Evolutionary conservation across 2,797 vertebrate genomes (phyloP), one percentile per base, ranked within the genome.

Genomic region (Phrynocephalus vlangalii): DNA sequence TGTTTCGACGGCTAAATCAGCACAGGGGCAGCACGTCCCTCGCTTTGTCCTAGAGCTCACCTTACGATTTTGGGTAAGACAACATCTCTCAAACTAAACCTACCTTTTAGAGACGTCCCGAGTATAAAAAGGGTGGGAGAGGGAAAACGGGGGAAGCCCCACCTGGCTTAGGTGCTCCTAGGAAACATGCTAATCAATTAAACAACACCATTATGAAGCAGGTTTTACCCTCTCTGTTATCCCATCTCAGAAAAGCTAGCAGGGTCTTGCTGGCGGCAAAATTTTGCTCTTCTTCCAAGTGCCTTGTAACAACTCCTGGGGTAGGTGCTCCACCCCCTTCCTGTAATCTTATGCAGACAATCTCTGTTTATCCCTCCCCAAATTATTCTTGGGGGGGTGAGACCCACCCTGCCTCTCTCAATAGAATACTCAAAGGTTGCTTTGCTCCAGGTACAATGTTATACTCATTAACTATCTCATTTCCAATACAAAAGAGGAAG

Each of bases 401-500:
- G 18, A 63, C 22, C 76, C 76, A 48, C 20, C n/a, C 38, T 75
- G 60, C 33, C 76, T 73, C 9, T 73, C 28, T 79, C 77, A 88
- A 79, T 72, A 83, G 86, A 56, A 28, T 50, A 33, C 30, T 13
- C 33, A 73, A 82, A 26, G 60, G n/a, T 26, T 70, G 18, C 44
- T 52, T 71, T 50, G 16, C 52, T 38, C 38, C 56, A 7, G 50
- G 24, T 22, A 30, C 63, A 30, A 10, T 7, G 3, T 18, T 13
- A 8, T 38, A 20, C 73, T 44, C 33, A 2, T 79, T 48, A 79
- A 66, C 50, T 50, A 20, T 33, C 22, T 38, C 72, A 88, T 85
- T 80, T 76, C 87, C 87, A 85, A 85, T 24, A 85, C 83, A 88
- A 88, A 83, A 73, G 83, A 85, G 71, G 81, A 56, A 56, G 52